Evolutionary conservation across 1,140 invertebrate species (phyloP).

Genomic region (Formica exsecta): DNA sequence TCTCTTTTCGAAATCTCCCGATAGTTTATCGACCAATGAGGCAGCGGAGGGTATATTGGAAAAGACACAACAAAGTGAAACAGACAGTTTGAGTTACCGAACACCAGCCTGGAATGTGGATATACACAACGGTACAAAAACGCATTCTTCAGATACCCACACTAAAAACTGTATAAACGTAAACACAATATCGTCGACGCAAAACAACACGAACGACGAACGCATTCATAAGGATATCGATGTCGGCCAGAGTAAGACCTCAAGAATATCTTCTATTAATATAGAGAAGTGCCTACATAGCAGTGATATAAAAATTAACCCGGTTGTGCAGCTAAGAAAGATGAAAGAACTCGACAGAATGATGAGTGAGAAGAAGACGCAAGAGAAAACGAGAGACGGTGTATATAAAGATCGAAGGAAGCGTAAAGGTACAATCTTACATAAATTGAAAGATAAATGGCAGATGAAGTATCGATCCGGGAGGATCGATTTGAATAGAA

Average conservation of each 20-base stretch:
- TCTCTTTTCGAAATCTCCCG: background rate
- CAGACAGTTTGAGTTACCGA: background rate
- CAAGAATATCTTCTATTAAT: too few relatives aligned
- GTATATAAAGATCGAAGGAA: background rate
- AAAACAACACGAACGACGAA: too few relatives aligned
- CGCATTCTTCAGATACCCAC: background rate
- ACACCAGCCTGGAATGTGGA: background rate
- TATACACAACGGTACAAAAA: background rate
- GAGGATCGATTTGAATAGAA: background rate
- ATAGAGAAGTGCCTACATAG: background rate
- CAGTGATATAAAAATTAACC: background rate
- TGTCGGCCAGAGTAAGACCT: background rate
- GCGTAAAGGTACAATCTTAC: background rate
- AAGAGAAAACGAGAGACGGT: background rate
- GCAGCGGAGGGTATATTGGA: background rate
- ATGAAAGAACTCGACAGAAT: background rate
- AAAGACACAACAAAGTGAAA: background rate
- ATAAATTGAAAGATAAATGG: conserved; percentile 27
- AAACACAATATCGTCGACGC: background rate
- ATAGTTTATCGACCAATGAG: background rate
- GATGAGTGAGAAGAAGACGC: background rate
- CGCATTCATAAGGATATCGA: too few relatives aligned
- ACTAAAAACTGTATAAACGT: background rate
- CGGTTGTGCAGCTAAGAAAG: conserved; percentile 38
- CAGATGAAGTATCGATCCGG: conserved; percentile 15